Percentiles rank a stretch among this genome's conserved stretches.
Conservation (phyloP, 2,888 invertebrate species). For the Gymnocheta viridis region DNA sequence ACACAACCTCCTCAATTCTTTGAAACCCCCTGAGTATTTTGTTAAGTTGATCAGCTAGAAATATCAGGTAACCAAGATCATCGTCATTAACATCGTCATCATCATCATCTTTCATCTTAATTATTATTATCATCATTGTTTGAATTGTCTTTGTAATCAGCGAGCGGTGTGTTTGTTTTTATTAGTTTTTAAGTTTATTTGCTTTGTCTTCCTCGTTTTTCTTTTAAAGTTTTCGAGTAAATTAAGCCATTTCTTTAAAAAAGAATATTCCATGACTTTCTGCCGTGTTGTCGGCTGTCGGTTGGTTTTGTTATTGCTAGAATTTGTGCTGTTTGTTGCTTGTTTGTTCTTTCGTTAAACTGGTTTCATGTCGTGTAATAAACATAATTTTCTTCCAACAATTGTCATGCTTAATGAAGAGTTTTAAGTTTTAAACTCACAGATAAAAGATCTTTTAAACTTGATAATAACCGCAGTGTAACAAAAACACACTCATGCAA, state of each 20-base stretch:
- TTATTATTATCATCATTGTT: background rate
- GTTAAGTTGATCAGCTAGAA: background rate
- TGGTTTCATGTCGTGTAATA: conserved; percentile 36
- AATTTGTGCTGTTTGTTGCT: background rate
- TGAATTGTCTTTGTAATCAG: conserved; percentile 3
- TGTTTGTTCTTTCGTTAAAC: conserved; percentile 1
- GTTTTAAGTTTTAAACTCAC: conserved; percentile 44
- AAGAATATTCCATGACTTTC: conserved; percentile 14
- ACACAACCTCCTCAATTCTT: background rate
- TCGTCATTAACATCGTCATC: background rate
- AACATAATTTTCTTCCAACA: conserved; percentile 51
- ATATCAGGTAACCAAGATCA: background rate
- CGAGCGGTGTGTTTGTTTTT: conserved; percentile 32
- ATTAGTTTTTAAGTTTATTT: conserved; percentile 14
- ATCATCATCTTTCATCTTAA: background rate
- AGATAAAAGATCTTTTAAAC: conserved; percentile 46
- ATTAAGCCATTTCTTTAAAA: conserved; percentile 48
- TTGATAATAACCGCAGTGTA: conserved; percentile 13
- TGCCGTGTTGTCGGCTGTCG: background rate
- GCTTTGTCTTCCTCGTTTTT: background rate
- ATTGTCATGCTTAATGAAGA: conserved; percentile 60
- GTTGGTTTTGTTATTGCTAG: background rate
- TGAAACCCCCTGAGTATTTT: background rate
- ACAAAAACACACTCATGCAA: background rate
- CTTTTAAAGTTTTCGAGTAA: background rate